These are phyloP conservation scores for Pseudochirops cupreus DNA, from an alignment of 2,797 vertebrate genomes.

Conservation along the genomic window DNA sequence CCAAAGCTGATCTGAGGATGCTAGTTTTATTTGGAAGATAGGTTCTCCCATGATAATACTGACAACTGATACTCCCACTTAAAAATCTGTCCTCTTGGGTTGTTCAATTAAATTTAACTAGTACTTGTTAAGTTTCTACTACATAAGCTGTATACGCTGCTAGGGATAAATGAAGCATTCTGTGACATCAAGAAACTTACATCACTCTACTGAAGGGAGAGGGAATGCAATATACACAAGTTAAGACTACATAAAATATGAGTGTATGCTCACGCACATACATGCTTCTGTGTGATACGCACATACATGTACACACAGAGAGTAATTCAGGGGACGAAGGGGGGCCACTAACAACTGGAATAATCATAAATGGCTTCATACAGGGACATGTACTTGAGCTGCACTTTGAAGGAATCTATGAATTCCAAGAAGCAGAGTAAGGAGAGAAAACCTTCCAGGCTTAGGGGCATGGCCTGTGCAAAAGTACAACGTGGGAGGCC, in stretches of 20 bases:
- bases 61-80: conserved; percentile 19
- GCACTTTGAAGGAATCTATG: not conserved
- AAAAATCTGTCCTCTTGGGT: not conserved
- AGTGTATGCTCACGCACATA: too few species aligned
- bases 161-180: not conserved
- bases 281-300: not conserved
- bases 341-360: not conserved
- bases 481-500: not conserved
- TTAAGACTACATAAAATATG: not conserved
- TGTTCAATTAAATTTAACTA: not conserved
- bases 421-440: not conserved
- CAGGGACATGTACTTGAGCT: not conserved
- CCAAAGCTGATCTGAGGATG: conserved; percentile 40
- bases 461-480: not conserved
- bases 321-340: not conserved
- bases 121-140: not conserved
- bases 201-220: not conserved
- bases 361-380: not conserved
- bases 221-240: not conserved
- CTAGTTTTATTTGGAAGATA: conserved; percentile 25
- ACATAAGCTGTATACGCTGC: not conserved
- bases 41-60: not conserved
- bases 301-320: not conserved
- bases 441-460: not conserved
- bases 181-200: not conserved